Evolutionary conservation across 1,140 invertebrate genomes (phyloP), one percentile per base, ranked within the genome.

Genomic region (Ericerus pela): DNA sequence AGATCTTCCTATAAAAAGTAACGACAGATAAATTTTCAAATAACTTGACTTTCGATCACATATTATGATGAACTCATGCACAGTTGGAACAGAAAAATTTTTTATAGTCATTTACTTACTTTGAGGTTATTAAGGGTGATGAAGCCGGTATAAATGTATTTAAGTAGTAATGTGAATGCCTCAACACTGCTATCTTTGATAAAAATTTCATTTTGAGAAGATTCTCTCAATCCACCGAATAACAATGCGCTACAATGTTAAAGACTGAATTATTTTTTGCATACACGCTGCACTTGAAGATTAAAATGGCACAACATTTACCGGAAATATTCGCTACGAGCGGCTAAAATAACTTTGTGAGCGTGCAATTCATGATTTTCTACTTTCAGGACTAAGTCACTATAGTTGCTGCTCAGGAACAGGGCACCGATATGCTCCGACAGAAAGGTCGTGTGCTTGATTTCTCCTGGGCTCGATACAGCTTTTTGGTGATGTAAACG

Each of bases 91-190:
- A 51, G 27, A 12, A n/a, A 55, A 16, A 11, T 11, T 10, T 8
- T 33, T 33, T 18, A 27, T 6, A 29, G 18, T 36, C 10, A 3
- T 36, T 30, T 58, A 65, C 60, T 55, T 68, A 78, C 75, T 65
- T 85, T 84, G 58, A 93, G 73, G 60, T 83, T 78, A 14, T 80
- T 78, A 27, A 97, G 72, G 51, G 84, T 84, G 75, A 97, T 83
- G 61, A 81, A 81, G 31, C 89, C 88, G 56, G 88, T 93, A 68
- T 99, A 99, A 51, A 99, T 91, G 72, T 99, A 99, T 64, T 88
- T 83, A 0, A 98, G 72, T 0, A 99, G 72, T 51, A 80, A 78
- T 70, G 89, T 89, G 65, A 99, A 98, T 18, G 92, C 86, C 57
- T 80, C 76, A 20, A 93, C 69, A n/a, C 85, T 85, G 27, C 91